Percentiles rank a stretch among this genome's conserved stretches.
Conservation (phyloP, 2,797 vertebrate genomes). For the Falco naumanni region DNA sequence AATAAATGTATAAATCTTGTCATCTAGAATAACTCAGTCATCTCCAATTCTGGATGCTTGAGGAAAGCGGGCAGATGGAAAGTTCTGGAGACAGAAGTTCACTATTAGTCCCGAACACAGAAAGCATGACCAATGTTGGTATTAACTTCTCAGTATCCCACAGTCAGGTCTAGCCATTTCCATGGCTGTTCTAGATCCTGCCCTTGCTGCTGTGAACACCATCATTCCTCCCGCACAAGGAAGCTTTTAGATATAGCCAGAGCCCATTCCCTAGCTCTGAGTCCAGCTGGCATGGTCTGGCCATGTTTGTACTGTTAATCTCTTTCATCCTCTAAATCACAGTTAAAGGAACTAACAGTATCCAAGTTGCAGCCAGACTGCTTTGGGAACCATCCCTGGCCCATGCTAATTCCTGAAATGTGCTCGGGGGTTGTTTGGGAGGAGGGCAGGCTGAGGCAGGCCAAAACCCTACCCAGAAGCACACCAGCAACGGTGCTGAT, state of each 20-base stretch:
- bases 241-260: neutral
- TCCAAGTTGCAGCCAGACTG: neutral
- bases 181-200: neutral
- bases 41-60: neutral
- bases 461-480: neutral
- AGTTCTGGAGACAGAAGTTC: neutral
- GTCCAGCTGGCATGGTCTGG: neutral
- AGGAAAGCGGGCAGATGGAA: neutral
- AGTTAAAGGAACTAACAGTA: neutral
- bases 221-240: neutral
- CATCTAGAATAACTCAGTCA: neutral
- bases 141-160: neutral
- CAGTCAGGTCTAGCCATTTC: neutral
- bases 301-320: neutral
- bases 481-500: neutral
- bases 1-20: neutral
- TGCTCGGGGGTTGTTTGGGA: neutral
- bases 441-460: conserved; percentile 49
- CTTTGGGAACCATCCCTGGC: neutral
- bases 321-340: neutral
- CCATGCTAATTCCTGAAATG: neutral
- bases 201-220: neutral
- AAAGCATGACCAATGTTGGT: neutral
- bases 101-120: neutral
- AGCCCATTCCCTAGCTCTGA: neutral